Conservation (phyloP, 2,797 vertebrate species). For the Neoniphon sammara region DNA sequence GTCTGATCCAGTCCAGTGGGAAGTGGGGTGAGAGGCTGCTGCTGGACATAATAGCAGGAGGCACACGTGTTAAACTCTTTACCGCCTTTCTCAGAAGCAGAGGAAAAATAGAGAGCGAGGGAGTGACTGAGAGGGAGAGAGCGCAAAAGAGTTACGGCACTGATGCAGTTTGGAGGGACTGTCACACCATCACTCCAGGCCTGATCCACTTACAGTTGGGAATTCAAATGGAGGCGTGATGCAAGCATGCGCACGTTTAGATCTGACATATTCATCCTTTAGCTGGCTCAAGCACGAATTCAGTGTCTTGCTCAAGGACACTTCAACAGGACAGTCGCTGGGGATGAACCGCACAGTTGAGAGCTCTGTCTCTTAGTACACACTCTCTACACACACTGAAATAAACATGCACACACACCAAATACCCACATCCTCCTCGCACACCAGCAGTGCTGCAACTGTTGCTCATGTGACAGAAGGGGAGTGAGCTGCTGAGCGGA, state of each 20-base stretch:
- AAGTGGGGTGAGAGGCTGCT: neutral
- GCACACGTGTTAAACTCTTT: conserved; percentile 4
- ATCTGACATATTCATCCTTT: neutral
- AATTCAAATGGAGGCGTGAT: neutral
- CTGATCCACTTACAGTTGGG: neutral
- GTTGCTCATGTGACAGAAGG: conserved; percentile 77
- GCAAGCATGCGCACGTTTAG: neutral
- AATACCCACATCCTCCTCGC: conserved; percentile 75
- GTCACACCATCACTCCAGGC: conserved; percentile 15
- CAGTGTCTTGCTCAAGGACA: conserved; percentile 40
- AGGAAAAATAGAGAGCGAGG: neutral
- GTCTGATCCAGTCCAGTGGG: neutral
- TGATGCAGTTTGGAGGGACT: neutral
- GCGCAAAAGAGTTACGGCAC: neutral
- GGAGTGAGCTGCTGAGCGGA: conserved; percentile 50
- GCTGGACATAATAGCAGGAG: neutral
- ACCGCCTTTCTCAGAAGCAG: neutral
- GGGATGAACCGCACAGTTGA: conserved; percentile 43
- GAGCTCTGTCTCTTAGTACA: conserved; percentile 44
- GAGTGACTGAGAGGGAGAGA: neutral
- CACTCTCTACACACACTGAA: conserved; percentile 23
- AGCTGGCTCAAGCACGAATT: neutral
- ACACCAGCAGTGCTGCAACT: conserved; percentile 75
- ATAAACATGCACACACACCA: conserved; percentile 42
- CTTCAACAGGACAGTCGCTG: conserved; percentile 40